Conservation (phyloP, 2,888 invertebrate species). For the Deroplatys truncata region DNA sequence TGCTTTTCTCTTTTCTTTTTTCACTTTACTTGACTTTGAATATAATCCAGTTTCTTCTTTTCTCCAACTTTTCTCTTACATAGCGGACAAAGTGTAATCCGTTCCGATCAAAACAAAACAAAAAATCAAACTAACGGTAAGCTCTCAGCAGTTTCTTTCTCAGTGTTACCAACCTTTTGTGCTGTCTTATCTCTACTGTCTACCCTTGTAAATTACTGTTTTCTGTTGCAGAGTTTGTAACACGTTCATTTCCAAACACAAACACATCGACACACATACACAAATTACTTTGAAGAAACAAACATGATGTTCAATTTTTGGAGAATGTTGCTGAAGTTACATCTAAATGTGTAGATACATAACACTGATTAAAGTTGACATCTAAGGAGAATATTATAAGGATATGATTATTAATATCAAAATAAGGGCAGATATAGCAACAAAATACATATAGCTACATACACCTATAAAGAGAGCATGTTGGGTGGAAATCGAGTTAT, state of each 20-base stretch:
- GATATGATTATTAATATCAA: too few relatives aligned
- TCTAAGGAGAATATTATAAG: too few relatives aligned
- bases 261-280: background rate
- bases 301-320: background rate
- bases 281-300: background rate
- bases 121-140: constrained; percentile 17
- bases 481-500: too few relatives aligned
- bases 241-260: background rate
- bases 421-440: too few relatives aligned
- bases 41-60: constrained; percentile 29
- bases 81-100: constrained; percentile 31
- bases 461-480: too few relatives aligned
- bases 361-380: too few relatives aligned
- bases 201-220: constrained; percentile 28
- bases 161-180: background rate
- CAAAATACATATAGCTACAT: too few relatives aligned
- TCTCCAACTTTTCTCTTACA: constrained; percentile 28
- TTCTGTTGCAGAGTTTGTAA: constrained; percentile 30
- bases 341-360: too few relatives aligned
- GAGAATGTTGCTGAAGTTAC: background rate
- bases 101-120: constrained; percentile 15
- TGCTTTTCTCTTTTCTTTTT: constrained; percentile 11
- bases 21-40: constrained; percentile 20
- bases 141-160: constrained; percentile 8
- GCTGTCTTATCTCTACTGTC: background rate